Evolutionary conservation across 2,888 invertebrate species (phyloP).

Genomic region (Orthosia cruda): DNA sequence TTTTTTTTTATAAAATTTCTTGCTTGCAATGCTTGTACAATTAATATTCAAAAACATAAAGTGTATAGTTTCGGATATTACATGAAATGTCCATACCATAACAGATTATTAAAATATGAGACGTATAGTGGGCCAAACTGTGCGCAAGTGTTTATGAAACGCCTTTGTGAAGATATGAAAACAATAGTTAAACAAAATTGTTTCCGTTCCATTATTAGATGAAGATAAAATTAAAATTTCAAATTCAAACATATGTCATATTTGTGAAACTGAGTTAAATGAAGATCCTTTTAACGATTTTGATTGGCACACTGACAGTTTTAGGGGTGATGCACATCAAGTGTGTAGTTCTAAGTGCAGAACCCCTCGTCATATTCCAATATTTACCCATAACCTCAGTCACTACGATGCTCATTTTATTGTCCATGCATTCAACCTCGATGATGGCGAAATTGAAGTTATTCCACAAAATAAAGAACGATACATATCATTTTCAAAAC

Average conservation of each 20-base stretch:
- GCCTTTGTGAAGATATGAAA: slow-evolving; percentile 58
- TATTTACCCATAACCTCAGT: slow-evolving; percentile 64
- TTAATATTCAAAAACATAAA: slow-evolving; percentile 37
- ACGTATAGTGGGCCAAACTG: slow-evolving; percentile 42
- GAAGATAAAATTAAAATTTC: slow-evolving; percentile 15
- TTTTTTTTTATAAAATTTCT: no score
- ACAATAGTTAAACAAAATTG: slow-evolving; percentile 23
- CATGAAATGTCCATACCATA: no score
- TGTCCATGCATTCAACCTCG: slow-evolving; percentile 65
- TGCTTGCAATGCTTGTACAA: no score
- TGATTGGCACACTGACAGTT: slow-evolving; percentile 51
- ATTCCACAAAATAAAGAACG: slow-evolving; percentile 71
- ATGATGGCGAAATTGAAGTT: slow-evolving; percentile 32
- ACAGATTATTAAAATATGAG: slow-evolving; percentile 8
- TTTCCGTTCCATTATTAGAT: slow-evolving; percentile 13
- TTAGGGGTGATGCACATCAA: slow-evolving; percentile 66
- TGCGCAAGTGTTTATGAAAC: slow-evolving; percentile 56
- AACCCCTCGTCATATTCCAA: slow-evolving; percentile 44
- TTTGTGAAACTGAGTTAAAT: slow-evolving; percentile 48
- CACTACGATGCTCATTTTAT: slow-evolving; percentile 73
- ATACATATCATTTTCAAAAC: slow-evolving; percentile 73
- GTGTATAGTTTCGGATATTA: no score
- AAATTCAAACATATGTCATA: slow-evolving; percentile 23
- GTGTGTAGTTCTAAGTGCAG: slow-evolving; percentile 64
- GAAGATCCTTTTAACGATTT: slow-evolving; percentile 49